phyloP scores from a whole-genome alignment of 1,140 invertebrate genomes.

The Danaus melanippus region DNA sequence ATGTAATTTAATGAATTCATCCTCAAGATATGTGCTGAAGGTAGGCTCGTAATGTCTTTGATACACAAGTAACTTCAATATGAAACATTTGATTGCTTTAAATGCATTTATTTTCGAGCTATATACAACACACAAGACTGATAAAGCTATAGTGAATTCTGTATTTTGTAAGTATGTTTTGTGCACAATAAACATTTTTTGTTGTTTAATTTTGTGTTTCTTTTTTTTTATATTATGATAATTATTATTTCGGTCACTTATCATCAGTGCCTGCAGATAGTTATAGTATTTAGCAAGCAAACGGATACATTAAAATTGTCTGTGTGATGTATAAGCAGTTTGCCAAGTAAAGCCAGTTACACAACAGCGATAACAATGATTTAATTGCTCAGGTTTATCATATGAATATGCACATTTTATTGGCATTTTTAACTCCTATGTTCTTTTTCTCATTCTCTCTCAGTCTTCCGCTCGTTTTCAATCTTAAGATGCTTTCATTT shows the following conservation, averaged over 20 bases:
- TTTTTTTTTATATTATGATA: slow-evolving; percentile 33
- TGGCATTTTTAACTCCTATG: slow-evolving; percentile 25
- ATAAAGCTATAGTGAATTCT: slow-evolving; percentile 50
- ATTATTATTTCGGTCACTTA: slow-evolving; percentile 3
- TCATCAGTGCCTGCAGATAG: too few relatives aligned
- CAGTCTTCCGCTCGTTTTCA: slow-evolving; percentile 33
- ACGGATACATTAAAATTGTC: slow-evolving; percentile 39
- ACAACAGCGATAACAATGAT: too few relatives aligned
- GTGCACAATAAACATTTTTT: slow-evolving; percentile 67
- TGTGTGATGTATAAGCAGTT: slow-evolving; percentile 41
- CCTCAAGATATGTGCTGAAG: slow-evolving; percentile 45
- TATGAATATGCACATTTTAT: slow-evolving; percentile 1
- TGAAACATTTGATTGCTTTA: slow-evolving; percentile 39
- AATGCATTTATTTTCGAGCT: slow-evolving; percentile 65
- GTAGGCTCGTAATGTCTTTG: slow-evolving; percentile 25
- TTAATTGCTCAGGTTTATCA: too few relatives aligned
- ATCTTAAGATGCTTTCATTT: slow-evolving; percentile 13
- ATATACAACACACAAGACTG: slow-evolving; percentile 71
- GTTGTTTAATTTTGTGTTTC: slow-evolving; percentile 51
- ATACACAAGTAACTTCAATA: slow-evolving; percentile 22
- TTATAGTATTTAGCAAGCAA: slow-evolving; percentile 37
- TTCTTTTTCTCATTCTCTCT: slow-evolving; percentile 41
- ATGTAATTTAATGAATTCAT: slow-evolving; percentile 12
- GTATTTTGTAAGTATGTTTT: slow-evolving; percentile 65
- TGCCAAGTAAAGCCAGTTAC: too few relatives aligned